Evolutionary conservation across 2,113 vertebrate genomes (phyloP), one percentile per base, ranked within the genome.

Genomic region (Rissa tridactyla): DNA sequence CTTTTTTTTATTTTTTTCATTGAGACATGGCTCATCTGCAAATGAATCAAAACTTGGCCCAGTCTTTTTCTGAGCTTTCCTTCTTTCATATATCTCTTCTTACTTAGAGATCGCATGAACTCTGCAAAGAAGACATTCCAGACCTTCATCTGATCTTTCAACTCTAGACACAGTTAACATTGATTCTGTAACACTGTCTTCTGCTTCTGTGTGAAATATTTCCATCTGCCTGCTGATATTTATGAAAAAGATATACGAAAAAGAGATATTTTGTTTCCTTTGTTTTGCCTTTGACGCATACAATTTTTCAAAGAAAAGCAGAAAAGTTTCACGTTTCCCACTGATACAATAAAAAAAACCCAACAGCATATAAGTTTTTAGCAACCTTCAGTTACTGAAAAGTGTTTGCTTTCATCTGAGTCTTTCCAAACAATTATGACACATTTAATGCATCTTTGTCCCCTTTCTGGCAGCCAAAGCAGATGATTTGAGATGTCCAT

Each of bases 1-100:
- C 40, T 30, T 29, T 15, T 44, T 61, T 62, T 34, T 47, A 38
- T 34, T 8, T 5, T 7, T 11, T 30, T 64, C 12, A 80, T 84
- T 84, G 73, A 91, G 88, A 88, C 81, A 25, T 65, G 44, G 55
- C n/a, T 92, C 88, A 92, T 89, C 94, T 94, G 82, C 25, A 82
- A 86, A 83, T 65, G 27, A 86, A 89, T 89, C 86, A 79, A 86
- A 92, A 79, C 71, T 75, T 90, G 89, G 94, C 77, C 46, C 40
- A 20, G 76, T 9, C 20, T 64, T 54, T 72, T 32, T 1, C 49
- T 82, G 61, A 92, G 40, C 57, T 83, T 79, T 79, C 23, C 46
- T 55, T 64, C 60, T 82, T 82, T 58, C 51, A 58, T 88, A 17
- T 57, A 72, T 62, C 49, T 95, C 65, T 77, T 82, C 64, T 82